These are phyloP conservation scores for Parascotia fuliginaria DNA, from an alignment of 2,888 invertebrate species.

Conservation along the genomic window DNA sequence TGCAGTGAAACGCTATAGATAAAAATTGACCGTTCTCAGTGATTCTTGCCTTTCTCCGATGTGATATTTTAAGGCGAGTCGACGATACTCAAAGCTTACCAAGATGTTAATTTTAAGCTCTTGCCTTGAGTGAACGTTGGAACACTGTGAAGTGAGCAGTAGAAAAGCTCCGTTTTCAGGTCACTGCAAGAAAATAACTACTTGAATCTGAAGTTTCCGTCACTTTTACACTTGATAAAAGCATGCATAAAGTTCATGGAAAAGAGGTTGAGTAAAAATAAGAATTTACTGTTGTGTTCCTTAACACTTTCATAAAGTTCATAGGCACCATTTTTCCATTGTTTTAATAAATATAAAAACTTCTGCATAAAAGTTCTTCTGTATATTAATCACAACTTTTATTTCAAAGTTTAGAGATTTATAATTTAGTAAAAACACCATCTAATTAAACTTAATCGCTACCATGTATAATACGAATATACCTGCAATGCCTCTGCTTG, in stretches of 20 bases:
- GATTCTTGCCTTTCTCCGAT: slow-evolving; percentile 36
- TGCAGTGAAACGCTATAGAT: slow-evolving; percentile 67
- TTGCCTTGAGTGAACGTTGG: slow-evolving; percentile 19
- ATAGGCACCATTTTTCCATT: background rate
- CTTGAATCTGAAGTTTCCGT: slow-evolving; percentile 10
- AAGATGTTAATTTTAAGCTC: slow-evolving; percentile 41
- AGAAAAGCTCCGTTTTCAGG: slow-evolving; percentile 15
- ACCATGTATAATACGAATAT: background rate
- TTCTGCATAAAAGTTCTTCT: no score
- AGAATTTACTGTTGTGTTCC: background rate
- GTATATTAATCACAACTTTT: no score
- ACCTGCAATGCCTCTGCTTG: background rate
- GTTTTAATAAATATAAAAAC: background rate
- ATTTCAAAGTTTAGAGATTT: no score
- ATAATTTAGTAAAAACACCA: no score
- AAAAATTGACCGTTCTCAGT: slow-evolving; percentile 69
- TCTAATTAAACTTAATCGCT: background rate
- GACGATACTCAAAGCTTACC: slow-evolving; percentile 37
- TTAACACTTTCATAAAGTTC: background rate
- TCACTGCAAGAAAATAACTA: slow-evolving; percentile 19
- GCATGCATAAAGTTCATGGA: background rate
- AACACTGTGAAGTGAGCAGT: slow-evolving; percentile 25
- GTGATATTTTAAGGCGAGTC: slow-evolving; percentile 48
- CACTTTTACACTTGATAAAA: background rate
- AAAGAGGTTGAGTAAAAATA: background rate